These are phyloP conservation scores for Drosophila carrolli DNA, from an alignment of 1,140 invertebrate genomes.

Conservation along the genomic window DNA sequence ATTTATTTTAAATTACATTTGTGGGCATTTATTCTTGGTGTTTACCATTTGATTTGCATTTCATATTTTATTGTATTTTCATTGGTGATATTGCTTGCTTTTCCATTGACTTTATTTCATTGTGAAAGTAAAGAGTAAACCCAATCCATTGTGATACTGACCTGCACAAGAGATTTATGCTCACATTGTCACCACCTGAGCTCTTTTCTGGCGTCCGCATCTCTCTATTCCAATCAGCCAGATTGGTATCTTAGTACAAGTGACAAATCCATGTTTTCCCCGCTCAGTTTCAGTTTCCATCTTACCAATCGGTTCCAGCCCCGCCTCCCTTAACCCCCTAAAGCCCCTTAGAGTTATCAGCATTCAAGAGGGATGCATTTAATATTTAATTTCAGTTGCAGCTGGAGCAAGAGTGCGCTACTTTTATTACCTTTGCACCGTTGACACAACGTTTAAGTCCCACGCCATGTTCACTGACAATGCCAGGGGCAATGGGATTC, in stretches of 20 bases:
- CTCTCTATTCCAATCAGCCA: constrained; percentile 29
- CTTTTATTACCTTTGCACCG: constrained; percentile 78
- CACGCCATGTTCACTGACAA: constrained; percentile 67
- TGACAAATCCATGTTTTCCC: constrained; percentile 33
- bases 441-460: constrained; percentile 69
- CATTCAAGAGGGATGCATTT: constrained; percentile 63
- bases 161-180: constrained; percentile 5
- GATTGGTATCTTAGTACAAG: constrained; percentile 26
- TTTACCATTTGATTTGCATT: not conserved
- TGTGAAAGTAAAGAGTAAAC: not conserved
- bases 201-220: constrained; percentile 2
- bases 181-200: not conserved
- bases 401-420: constrained; percentile 47
- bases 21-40: not conserved
- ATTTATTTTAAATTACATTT: constrained; percentile 10
- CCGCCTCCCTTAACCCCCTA: not conserved
- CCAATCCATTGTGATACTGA: not conserved
- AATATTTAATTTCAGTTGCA: constrained; percentile 72
- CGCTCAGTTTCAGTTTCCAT: constrained; percentile 19
- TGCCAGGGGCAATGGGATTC: constrained; percentile 45
- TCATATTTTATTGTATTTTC: too few relatives aligned
- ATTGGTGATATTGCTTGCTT: too few relatives aligned
- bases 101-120: not conserved
- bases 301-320: constrained; percentile 13
- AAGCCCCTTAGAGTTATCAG: constrained; percentile 40